phyloP scores from a whole-genome alignment of 2,113 vertebrate species.

The Notarius lentiginosus region DNA sequence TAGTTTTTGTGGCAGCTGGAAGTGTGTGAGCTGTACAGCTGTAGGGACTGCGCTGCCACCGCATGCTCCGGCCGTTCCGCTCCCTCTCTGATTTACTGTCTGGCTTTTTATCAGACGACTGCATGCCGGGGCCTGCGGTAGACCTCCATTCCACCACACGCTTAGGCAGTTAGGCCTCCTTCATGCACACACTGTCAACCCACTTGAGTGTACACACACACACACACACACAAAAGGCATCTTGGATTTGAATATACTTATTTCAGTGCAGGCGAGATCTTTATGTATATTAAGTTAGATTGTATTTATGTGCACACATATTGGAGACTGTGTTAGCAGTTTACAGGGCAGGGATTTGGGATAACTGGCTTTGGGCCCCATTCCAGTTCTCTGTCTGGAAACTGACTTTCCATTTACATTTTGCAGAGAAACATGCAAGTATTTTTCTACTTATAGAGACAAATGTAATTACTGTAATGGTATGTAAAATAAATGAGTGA shows the following conservation, averaged over 20 bases:
- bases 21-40: constrained; percentile 55
- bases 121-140: constrained; percentile 56
- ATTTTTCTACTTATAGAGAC: background rate
- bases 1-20: constrained; percentile 56
- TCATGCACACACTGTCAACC: constrained; percentile 37
- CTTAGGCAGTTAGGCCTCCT: constrained; percentile 51
- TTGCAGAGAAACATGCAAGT: background rate
- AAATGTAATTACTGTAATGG: background rate
- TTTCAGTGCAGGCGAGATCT: background rate
- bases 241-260: background rate
- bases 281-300: background rate
- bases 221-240: background rate
- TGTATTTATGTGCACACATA: background rate
- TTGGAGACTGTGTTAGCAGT: background rate
- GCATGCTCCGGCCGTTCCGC: constrained; percentile 51
- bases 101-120: constrained; percentile 62
- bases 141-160: constrained; percentile 37
- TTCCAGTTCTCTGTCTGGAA: background rate
- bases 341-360: background rate
- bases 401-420: background rate
- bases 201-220: background rate
- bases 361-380: background rate
- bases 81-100: constrained; percentile 67
- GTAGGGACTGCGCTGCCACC: constrained; percentile 54
- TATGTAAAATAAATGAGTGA: background rate